These are phyloP conservation scores for Dipodomys spectabilis DNA, from an alignment of 2,113 vertebrate species.

Conservation along the genomic window DNA sequence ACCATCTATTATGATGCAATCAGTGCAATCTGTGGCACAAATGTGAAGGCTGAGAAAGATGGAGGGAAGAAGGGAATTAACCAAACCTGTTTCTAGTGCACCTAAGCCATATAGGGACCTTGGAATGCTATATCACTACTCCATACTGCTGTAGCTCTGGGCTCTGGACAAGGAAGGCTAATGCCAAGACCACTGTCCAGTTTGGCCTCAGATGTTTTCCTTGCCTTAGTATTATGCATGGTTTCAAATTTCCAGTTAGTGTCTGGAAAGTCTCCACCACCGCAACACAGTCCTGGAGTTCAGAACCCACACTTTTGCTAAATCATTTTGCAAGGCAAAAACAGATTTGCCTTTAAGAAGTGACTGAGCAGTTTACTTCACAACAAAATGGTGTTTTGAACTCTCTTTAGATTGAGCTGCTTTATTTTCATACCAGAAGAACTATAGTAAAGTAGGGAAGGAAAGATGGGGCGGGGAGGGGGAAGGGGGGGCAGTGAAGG, in stretches of 20 bases:
- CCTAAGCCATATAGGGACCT: not conserved
- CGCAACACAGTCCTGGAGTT: not conserved
- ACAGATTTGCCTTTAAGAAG: conserved; percentile 55
- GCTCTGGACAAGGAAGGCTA: not conserved
- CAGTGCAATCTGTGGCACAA: not conserved
- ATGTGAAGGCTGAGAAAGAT: not conserved
- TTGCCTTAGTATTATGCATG: conserved; percentile 46
- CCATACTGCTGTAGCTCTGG: not conserved
- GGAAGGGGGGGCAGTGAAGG: not conserved
- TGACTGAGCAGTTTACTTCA: conserved; percentile 42
- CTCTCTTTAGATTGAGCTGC: conserved; percentile 8
- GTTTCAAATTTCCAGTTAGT: not conserved
- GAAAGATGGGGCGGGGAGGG: not conserved
- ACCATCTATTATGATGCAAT: not conserved
- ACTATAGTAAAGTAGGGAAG: not conserved
- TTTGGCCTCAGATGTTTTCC: conserved; percentile 57
- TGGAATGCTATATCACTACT: not conserved
- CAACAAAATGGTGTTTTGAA: conserved; percentile 20
- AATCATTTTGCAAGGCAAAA: conserved; percentile 59
- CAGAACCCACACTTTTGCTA: conserved; percentile 42
- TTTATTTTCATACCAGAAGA: conserved; percentile 51
- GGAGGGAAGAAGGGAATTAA: not conserved
- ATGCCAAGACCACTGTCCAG: conserved; percentile 41
- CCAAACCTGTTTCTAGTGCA: not conserved
- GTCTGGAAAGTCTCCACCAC: conserved; percentile 60